Base-by-base conservation (phyloP, 2,113 vertebrate species). In the Ardeotis arabs region DNA sequence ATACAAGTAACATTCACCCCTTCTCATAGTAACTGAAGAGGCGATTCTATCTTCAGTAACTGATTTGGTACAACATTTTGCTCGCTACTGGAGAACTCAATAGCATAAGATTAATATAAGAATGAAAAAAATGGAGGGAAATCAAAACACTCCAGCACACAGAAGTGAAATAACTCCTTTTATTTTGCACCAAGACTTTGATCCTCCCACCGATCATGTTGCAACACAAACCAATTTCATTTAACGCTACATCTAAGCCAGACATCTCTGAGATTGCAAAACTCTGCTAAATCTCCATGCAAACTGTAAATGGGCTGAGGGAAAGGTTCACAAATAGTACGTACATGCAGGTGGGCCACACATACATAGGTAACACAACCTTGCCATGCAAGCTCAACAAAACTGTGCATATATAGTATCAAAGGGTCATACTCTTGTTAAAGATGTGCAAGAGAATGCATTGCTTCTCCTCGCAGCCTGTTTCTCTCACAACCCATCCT, bases 81-180 rank as follows among this genome's bases (percentile, higher is more conserved):
- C 73, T 89, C 82, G 92, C 84, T 89, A 53, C 84, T 94, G 89
- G 52, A 97, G 95, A 97, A 97, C 84, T 94, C 66, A 86, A 92
- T 83, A 88, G 90, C 85, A 96, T 96, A 77, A 96, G 81, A 93
- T 94, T 94, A 89, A 93, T 96, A 97, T n/a, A 96, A 83, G 96
- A 95, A 96, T 89, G 77, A 94, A 96, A 96, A 86, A 60, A 93
- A 94, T 6, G 3, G 33, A 73, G 29, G 37, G 58, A 82, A 94
- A 92, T 16, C 90, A 63, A 90, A 89, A 87, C 5, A 72, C 59
- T 95, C 92, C 84, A 89, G 77, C 49, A 87, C 49, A 73, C 13
- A 53, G 80, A 84, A 91, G 67, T 80, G 58, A 87, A 82, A 72
- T 44, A 50, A 49, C 62, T 89, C 33, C 85, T 94, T 92, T 90